phyloP scores from a whole-genome alignment of 2,888 invertebrate species.

The Nomada lathburiana region DNA sequence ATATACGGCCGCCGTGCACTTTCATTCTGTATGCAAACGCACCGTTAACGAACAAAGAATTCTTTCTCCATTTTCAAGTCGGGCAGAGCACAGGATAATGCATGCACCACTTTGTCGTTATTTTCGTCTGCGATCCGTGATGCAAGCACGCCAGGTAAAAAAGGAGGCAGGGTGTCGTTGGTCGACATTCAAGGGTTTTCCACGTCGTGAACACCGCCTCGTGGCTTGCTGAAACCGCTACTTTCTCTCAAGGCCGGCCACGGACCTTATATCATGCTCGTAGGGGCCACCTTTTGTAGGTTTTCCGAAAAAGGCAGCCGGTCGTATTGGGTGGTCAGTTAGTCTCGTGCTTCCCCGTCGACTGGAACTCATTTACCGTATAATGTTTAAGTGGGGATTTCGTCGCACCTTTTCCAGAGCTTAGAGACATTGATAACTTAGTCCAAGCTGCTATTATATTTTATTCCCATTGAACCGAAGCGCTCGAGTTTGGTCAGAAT shows the following conservation, averaged over 20 bases:
- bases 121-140: neutral
- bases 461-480: too few relatives aligned
- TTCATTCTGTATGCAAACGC: conserved; percentile 29
- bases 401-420: too few relatives aligned
- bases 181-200: conserved; percentile 17
- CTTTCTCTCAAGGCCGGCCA: conserved; percentile 31
- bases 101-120: neutral
- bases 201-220: conserved; percentile 14
- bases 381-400: neutral
- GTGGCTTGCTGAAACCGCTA: conserved; percentile 13
- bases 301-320: conserved; percentile 8
- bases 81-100: neutral
- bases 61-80: neutral
- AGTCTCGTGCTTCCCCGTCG: neutral
- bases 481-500: too few relatives aligned
- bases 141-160: conserved; percentile 12
- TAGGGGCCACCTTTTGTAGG: neutral
- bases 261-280: neutral
- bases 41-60: neutral
- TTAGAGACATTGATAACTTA: too few relatives aligned
- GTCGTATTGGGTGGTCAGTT: neutral
- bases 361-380: neutral
- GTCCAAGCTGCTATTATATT: too few relatives aligned
- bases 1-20: conserved; percentile 2
- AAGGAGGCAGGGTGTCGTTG: neutral